Percentiles rank a stretch among this genome's conserved stretches.
These are phyloP conservation scores for Pseudolaguvia tuberculata DNA, from an alignment of 2,113 vertebrate genomes.

Conservation along the genomic window DNA sequence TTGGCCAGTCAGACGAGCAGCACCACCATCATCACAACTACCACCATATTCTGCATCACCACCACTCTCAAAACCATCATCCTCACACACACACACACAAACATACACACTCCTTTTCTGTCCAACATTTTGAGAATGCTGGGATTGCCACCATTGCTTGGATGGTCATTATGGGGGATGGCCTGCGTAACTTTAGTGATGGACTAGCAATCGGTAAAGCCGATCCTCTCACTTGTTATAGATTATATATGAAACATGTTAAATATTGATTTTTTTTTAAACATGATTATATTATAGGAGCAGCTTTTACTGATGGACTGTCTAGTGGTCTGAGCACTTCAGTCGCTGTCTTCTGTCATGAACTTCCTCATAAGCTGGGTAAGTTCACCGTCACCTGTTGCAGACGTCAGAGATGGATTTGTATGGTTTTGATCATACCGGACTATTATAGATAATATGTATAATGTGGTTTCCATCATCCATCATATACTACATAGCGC, in stretches of 20 bases:
- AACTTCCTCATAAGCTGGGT: slow-evolving; percentile 94
- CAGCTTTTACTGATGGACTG: slow-evolving; percentile 89
- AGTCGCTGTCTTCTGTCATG: slow-evolving; percentile 95
- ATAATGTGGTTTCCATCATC: no score
- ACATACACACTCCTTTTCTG: slow-evolving; percentile 87
- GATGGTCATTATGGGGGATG: slow-evolving; percentile 99
- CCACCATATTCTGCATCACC: slow-evolving; percentile 97
- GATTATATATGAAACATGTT: no score
- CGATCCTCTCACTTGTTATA: not conserved
- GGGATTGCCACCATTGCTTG: slow-evolving; percentile 91
- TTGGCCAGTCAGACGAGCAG: slow-evolving; percentile 84
- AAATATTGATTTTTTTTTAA: no score
- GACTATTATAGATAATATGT: no score
- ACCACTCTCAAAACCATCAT: slow-evolving; percentile 96
- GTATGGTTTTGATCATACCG: no score
- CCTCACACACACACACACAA: slow-evolving; percentile 93
- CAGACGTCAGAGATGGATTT: no score
- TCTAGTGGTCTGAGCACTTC: slow-evolving; percentile 95
- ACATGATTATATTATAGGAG: slow-evolving; percentile 65
- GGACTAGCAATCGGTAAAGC: slow-evolving; percentile 85
- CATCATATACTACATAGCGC: no score
- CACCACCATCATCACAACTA: slow-evolving; percentile 98
- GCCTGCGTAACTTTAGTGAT: slow-evolving; percentile 94
- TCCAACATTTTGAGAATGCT: slow-evolving; percentile 85
- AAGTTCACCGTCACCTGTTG: slow-evolving; percentile 52